Evolutionary conservation across 2,113 vertebrate species (phyloP), one percentile per base, ranked within the genome.

Genomic region (Talpa occidentalis): DNA sequence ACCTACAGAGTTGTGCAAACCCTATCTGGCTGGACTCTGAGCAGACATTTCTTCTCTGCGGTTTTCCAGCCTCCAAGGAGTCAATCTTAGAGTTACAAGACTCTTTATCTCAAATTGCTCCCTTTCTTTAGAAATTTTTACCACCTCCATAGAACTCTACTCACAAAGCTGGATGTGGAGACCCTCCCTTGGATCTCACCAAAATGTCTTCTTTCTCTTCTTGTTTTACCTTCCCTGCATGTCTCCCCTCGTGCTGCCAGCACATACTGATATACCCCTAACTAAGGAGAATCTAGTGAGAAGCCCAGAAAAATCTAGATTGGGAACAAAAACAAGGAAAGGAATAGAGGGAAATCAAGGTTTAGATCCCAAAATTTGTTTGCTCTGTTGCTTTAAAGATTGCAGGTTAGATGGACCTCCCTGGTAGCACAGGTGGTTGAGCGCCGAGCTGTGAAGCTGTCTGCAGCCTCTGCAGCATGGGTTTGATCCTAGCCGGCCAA

Each of bases 381-480:
- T 91, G 14, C 15, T 47, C 56, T 92, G 19, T 54, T 78, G 21
- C n/a, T 87, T 87, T 93, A 52, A 90, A 86, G 49, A 87, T 1
- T n/a, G n/a, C n/a, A n/a, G n/a, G n/a, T n/a, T n/a, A n/a, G n/a
- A n/a, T n/a, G n/a, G n/a, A n/a, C n/a, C n/a, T n/a, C n/a, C n/a
- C n/a, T n/a, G n/a, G n/a, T n/a, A n/a, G n/a, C n/a, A n/a, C n/a
- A n/a, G n/a, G n/a, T n/a, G n/a, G n/a, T n/a, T n/a, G n/a, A n/a
- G n/a, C n/a, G n/a, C n/a, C n/a, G n/a, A n/a, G n/a, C n/a, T n/a
- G n/a, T n/a, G n/a, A n/a, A n/a, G n/a, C n/a, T n/a, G n/a, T n/a
- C n/a, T n/a, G n/a, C n/a, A n/a, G n/a, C n/a, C n/a, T n/a, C n/a
- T n/a, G n/a, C n/a, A n/a, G n/a, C n/a, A n/a, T n/a, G n/a, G n/a